Evolutionary conservation across 2,888 invertebrate genomes (phyloP), one percentile per base, ranked within the genome.

Genomic region (Rotaria macrura): DNA sequence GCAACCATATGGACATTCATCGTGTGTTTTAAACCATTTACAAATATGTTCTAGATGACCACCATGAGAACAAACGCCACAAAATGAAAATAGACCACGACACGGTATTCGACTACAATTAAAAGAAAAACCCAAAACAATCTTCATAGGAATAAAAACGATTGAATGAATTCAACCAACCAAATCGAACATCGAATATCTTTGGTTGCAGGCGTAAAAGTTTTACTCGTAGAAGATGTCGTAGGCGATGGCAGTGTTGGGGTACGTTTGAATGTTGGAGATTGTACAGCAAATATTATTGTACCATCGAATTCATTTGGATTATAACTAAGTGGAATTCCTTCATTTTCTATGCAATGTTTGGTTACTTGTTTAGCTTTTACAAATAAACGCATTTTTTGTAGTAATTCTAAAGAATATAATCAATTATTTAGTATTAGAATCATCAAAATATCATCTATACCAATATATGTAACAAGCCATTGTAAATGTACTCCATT

Each of bases 91-190:
- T 79, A 40, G 7, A 43, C n/a, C n/a, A 43, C 43, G 79, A 79
- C 79, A 79, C n/a, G 79, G 79, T 38, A 79, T 43, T 43, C 79
- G 79, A 79, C 79, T 79, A n/a, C 9, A 74, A 74, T n/a, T n/a
- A 4, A 14, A 74, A 38, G 1, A 29, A 57, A 52, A 17, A 20
- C 3, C 20, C 52, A 52, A 5, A 57, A 57, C 14, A 29, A n/a
- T 12, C 1, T 29, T 29, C n/a, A n/a, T n/a, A n/a, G n/a, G n/a
- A n/a, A n/a, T n/a, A n/a, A n/a, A n/a, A n/a, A n/a, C n/a, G n/a
- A n/a, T n/a, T n/a, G 47, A 14, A 47, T 12, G 5, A 12, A 47
- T 12, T 12, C 47, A 12, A 65, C 65, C 20, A 34, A 65, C 29
- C 65, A 65, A 65, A 65, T 65, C 6, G 65, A 65, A 34, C 65